These are phyloP conservation scores for Merluccius polli DNA, from an alignment of 2,797 vertebrate genomes.

Conservation along the genomic window DNA sequence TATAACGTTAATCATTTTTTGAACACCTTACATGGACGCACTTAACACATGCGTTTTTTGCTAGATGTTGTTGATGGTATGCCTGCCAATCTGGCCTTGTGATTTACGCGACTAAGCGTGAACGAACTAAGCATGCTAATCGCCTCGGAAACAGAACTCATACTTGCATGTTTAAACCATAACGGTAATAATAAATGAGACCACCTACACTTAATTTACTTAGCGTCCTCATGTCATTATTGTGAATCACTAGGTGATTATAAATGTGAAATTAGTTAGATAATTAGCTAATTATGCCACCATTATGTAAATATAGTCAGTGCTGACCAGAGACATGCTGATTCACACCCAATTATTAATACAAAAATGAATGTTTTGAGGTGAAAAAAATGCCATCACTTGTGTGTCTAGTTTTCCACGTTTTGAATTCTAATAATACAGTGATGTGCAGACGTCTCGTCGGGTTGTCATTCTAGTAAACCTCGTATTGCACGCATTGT, in stretches of 20 bases:
- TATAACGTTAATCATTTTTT: too few relatives aligned
- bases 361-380: not conserved
- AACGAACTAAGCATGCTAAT: not conserved
- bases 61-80: not conserved
- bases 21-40: not conserved
- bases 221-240: not conserved
- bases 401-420: not conserved
- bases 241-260: not conserved
- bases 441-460: not conserved
- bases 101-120: not conserved
- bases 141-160: not conserved
- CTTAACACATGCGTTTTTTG: too few relatives aligned
- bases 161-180: not conserved
- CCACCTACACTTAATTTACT: not conserved
- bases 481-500: not conserved
- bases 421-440: not conserved
- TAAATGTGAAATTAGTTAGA: not conserved
- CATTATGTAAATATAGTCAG: constrained; percentile 2
- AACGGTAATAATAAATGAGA: not conserved
- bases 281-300: not conserved
- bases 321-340: not conserved
- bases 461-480: not conserved
- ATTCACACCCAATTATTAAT: not conserved
- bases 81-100: not conserved
- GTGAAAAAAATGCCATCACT: not conserved